A percentile compares a stretch with the other conserved stretches of the same genome.
These are phyloP conservation scores for Laothoe populi DNA, from an alignment of 2,888 invertebrate genomes.

Conservation along the genomic window DNA sequence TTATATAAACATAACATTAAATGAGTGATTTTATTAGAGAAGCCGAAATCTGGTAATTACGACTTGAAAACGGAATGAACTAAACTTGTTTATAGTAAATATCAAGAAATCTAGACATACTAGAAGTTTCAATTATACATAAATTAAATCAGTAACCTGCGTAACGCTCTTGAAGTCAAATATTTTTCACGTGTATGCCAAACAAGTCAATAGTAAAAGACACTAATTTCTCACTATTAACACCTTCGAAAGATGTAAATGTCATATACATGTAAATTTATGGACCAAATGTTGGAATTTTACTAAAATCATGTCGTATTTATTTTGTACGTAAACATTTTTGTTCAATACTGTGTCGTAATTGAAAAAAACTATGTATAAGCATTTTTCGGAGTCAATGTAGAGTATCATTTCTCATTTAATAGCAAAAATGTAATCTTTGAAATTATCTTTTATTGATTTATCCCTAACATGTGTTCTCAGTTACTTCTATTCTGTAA, in stretches of 20 bases:
- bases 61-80: too few relatives aligned
- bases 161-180: not conserved
- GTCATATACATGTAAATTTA: conserved; percentile 44
- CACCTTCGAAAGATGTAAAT: conserved; percentile 34
- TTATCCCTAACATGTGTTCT: too few relatives aligned
- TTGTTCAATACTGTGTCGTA: not conserved
- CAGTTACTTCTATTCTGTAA: too few relatives aligned
- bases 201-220: conserved; percentile 15
- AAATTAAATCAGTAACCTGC: not conserved
- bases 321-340: conserved; percentile 22
- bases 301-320: conserved; percentile 25
- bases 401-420: not conserved
- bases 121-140: too few relatives aligned
- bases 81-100: too few relatives aligned
- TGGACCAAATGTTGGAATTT: conserved; percentile 40
- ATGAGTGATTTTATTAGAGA: too few relatives aligned
- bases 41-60: too few relatives aligned
- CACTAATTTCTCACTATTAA: conserved; percentile 29
- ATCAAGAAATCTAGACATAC: too few relatives aligned
- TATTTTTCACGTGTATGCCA: conserved; percentile 3
- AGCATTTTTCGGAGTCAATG: conserved; percentile 12
- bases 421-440: not conserved
- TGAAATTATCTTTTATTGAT: too few relatives aligned
- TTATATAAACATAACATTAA: too few relatives aligned
- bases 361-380: not conserved